Conservation (phyloP, 1,140 invertebrate genomes). For the Ceratoteleas bidentatus region DNA sequence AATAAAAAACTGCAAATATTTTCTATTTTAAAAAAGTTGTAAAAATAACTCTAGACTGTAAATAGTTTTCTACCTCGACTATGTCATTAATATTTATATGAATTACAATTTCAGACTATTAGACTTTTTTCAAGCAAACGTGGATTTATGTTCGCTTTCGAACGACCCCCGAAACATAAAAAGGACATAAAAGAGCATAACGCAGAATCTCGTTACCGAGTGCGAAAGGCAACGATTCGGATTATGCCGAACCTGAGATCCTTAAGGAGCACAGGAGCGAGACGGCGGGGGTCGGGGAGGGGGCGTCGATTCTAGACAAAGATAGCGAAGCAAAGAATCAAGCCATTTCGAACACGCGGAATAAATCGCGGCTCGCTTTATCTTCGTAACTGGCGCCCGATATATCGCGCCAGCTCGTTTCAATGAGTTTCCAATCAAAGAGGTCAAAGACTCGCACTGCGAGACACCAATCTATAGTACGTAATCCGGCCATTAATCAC, state of each 20-base stretch:
- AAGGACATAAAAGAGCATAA: neutral
- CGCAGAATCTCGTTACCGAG: constrained; percentile 46
- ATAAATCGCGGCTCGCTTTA: constrained; percentile 62
- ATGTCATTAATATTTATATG: too few species aligned
- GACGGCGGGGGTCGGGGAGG: constrained; percentile 1
- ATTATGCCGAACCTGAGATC: constrained; percentile 57
- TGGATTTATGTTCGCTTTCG: constrained; percentile 40
- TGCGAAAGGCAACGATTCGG: constrained; percentile 52
- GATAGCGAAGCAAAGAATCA: constrained; percentile 56
- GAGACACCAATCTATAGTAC: constrained; percentile 55
- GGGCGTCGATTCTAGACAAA: constrained; percentile 45
- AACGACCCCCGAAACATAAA: neutral
- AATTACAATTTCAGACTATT: too few species aligned
- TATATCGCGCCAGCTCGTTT: constrained; percentile 56
- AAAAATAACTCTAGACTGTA: too few species aligned
- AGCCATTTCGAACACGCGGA: constrained; percentile 61
- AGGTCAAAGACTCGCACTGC: constrained; percentile 59
- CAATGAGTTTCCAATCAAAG: constrained; percentile 66
- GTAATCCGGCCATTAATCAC: constrained; percentile 53
- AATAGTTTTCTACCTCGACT: too few species aligned
- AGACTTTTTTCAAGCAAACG: too few species aligned
- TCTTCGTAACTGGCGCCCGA: constrained; percentile 54
- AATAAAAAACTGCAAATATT: too few species aligned
- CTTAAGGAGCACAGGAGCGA: constrained; percentile 22
- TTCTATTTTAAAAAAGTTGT: too few species aligned